A percentile compares a stretch with the other conserved stretches of the same genome.
phyloP scores from a whole-genome alignment of 2,797 vertebrate genomes.

The Sciaenops ocellatus region DNA sequence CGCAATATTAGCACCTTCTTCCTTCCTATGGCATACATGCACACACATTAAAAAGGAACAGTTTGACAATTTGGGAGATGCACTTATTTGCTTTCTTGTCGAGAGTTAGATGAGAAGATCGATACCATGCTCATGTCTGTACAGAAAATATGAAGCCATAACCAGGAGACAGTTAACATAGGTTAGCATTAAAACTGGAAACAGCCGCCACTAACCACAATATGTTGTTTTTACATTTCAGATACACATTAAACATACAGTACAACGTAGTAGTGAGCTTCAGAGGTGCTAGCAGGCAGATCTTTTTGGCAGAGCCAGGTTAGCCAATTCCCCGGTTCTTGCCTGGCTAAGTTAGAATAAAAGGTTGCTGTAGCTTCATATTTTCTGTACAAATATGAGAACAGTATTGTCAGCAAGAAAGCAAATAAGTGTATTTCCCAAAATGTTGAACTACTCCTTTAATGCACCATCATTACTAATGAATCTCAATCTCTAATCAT shows the following conservation, averaged over 20 bases:
- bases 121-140: background rate
- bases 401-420: background rate
- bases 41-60: slow-evolving; percentile 4
- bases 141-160: background rate
- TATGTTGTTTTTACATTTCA: background rate
- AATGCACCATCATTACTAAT: background rate
- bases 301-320: background rate
- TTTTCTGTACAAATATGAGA: background rate
- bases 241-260: background rate
- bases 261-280: background rate
- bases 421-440: background rate
- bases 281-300: background rate
- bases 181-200: background rate
- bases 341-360: slow-evolving; percentile 5
- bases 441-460: slow-evolving; percentile 11
- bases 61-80: background rate
- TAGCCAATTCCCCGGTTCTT: background rate
- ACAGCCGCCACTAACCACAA: background rate
- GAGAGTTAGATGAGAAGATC: slow-evolving; percentile 1
- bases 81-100: background rate
- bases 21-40: background rate
- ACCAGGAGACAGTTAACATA: background rate
- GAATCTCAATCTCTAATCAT: background rate
- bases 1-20: background rate
- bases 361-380: background rate